phyloP scores from a whole-genome alignment of 2,113 vertebrate species.

The Thermophis baileyi region DNA sequence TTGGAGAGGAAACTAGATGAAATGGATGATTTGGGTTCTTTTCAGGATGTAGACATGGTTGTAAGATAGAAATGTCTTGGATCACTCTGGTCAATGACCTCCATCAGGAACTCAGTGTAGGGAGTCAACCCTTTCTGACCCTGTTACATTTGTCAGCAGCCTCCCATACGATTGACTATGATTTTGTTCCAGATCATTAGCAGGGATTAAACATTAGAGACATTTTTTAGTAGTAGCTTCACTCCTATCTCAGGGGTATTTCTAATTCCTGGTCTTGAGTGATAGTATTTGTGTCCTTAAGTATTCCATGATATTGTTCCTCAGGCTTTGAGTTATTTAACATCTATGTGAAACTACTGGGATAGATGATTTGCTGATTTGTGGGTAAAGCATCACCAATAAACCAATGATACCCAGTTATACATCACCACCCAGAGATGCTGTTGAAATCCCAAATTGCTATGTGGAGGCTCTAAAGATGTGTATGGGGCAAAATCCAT shows the following conservation, averaged over 20 bases:
- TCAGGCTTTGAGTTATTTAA: neutral
- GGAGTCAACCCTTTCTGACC: neutral
- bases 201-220: neutral
- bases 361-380: neutral
- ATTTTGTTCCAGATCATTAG: neutral
- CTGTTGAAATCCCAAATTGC: neutral
- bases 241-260: neutral
- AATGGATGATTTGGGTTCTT: neutral
- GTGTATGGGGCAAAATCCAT: neutral
- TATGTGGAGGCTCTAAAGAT: neutral
- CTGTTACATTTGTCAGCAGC: neutral
- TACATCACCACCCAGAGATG: neutral
- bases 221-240: neutral
- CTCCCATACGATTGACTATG: neutral
- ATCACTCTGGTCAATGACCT: neutral
- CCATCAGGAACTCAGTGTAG: neutral
- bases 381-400: neutral
- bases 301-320: neutral
- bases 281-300: neutral
- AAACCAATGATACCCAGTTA: neutral
- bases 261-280: neutral
- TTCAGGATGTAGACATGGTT: neutral
- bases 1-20: neutral
- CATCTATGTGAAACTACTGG: neutral
- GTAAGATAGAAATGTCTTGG: neutral